These are phyloP conservation scores for Protosalanx chinensis DNA, from an alignment of 2,797 vertebrate genomes.

Conservation along the genomic window DNA sequence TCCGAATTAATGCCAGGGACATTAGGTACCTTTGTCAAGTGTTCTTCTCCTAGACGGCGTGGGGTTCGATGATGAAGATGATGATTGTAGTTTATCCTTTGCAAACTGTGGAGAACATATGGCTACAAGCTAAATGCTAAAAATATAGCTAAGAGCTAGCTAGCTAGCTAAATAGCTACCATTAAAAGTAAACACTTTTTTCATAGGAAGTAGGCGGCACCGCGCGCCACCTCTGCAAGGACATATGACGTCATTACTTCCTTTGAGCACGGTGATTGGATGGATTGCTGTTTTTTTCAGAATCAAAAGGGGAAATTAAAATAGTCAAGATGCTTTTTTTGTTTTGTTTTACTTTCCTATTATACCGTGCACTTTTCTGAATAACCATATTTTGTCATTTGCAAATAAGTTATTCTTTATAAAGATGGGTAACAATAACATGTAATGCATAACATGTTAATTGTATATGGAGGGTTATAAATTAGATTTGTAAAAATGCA, in stretches of 20 bases:
- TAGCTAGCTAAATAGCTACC: conserved; percentile 58
- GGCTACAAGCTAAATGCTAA: conserved; percentile 56
- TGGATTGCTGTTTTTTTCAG: neutral
- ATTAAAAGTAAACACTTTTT: conserved; percentile 67
- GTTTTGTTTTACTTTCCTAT: neutral
- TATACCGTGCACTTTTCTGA: too few species aligned
- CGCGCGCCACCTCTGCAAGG: conserved; percentile 34
- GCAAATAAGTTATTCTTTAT: neutral
- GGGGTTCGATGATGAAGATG: conserved; percentile 32
- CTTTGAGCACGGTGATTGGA: conserved; percentile 63
- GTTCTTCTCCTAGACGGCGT: conserved; percentile 54
- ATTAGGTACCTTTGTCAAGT: conserved; percentile 57
- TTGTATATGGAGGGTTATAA: too few species aligned
- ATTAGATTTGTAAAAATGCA: neutral
- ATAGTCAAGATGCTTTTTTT: neutral
- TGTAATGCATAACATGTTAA: too few species aligned
- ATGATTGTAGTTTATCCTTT: conserved; percentile 13
- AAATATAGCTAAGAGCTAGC: conserved; percentile 46
- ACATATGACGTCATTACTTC: conserved; percentile 59
- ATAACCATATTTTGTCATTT: too few species aligned
- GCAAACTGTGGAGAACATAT: conserved; percentile 5
- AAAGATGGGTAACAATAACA: neutral
- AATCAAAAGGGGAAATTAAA: neutral
- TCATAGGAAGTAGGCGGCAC: conserved; percentile 68
- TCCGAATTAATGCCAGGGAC: neutral